Base-by-base conservation (phyloP, 2,888 invertebrate genomes). In the Eucriotettix oculatus region DNA sequence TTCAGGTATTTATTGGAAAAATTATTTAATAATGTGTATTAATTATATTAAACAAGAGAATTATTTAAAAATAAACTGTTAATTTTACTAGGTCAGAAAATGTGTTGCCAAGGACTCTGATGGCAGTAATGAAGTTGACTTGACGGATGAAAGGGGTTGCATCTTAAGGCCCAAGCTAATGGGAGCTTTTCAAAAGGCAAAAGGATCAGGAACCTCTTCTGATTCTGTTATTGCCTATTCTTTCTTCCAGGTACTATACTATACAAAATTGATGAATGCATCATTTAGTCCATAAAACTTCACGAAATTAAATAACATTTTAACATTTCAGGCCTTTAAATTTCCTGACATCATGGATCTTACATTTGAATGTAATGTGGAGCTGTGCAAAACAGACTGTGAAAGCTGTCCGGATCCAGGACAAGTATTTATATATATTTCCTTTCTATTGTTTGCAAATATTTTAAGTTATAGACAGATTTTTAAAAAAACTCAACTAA, bases 311-410 rank as follows among this genome's bases (percentile, higher is more conserved):
- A 44, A 44, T 11, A 48, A 14, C 1, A 14, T 48, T 14, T 5
- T 48, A 48, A 48, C 48, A 48, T 55, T 42, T 62, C 66, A 84
- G 69, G 87, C 87, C 0, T 87, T 87, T 73, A 89, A 89, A 72
- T 90, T 90, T 76, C 89, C 89, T 0, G 89, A 90, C 68, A 83
- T 87, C 56, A 88, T 88, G 85, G 89, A 90, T 67, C 74, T 90
- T 57, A 84, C 85, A 66, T 81, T 90, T 61, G 88, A 89, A 70
- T 90, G 90, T 68, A 87, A 88, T 64, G 85, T 90, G 0, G 89
- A 89, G 68, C 74, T 90, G 0, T 90, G 89, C 69, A 89, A 89
- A 73, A 84, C 83, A 14, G 83, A 86, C 66, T 90, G 90, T 68
- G 85, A 85, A 61, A 79, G 83, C 42, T 89, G 89, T 67, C 80